Conservation (phyloP, 2,113 vertebrate species). For the Eira barbara region DNA sequence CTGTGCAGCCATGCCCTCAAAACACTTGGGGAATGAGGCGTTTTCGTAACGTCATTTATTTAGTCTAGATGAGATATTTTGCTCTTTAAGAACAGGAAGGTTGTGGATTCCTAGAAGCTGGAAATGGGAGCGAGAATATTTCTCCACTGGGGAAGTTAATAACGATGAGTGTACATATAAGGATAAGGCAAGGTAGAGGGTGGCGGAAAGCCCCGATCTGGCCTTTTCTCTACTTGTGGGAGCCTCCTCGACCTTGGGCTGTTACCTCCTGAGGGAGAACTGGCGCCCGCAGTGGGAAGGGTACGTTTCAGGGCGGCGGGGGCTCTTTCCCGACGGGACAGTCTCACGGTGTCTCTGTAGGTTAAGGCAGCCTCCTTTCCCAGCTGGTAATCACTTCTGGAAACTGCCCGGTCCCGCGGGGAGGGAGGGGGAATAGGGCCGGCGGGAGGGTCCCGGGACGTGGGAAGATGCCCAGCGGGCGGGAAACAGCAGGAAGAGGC, state of each 20-base stretch:
- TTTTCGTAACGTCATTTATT: constrained; percentile 58
- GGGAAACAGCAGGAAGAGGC: constrained; percentile 48
- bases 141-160: neutral
- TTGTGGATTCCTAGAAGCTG: constrained; percentile 21
- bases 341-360: fast-evolving
- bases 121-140: neutral
- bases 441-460: neutral
- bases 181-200: neutral
- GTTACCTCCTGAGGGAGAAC: neutral
- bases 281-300: neutral
- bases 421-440: fast-evolving
- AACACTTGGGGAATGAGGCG: neutral
- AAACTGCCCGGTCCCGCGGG: fast-evolving
- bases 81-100: constrained; percentile 36
- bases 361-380: neutral
- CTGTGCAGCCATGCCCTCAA: neutral
- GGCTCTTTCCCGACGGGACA: neutral
- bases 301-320: fast-evolving
- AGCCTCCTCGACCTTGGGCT: neutral
- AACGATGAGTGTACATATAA: neutral
- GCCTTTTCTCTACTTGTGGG: neutral
- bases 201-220: neutral
- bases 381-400: neutral
- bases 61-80: constrained; percentile 38
- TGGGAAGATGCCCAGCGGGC: neutral